Percentiles rank a stretch among this genome's conserved stretches.
phyloP scores from a whole-genome alignment of 2,113 vertebrate species.

The Petrocephalus zakoni region DNA sequence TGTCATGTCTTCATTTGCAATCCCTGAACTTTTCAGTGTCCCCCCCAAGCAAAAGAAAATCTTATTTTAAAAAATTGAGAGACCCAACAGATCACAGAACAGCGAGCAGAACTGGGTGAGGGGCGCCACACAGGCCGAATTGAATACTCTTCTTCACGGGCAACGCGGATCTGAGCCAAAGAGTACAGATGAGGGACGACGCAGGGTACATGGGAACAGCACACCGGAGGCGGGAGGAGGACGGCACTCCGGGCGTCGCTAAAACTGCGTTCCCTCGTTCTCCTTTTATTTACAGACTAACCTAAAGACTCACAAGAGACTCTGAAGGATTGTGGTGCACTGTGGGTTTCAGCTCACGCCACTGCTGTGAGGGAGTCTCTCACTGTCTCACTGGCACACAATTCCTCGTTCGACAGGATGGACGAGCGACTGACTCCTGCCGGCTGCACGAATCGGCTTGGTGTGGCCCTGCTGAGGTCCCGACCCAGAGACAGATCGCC shows the following conservation, averaged over 20 bases:
- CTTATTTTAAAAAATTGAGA: neutral
- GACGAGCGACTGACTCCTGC: neutral
- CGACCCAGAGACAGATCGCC: neutral
- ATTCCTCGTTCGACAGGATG: neutral
- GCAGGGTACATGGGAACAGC: slow-evolving; percentile 25
- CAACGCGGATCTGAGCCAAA: slow-evolving; percentile 46
- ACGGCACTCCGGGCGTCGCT: slow-evolving; percentile 7
- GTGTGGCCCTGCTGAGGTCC: neutral
- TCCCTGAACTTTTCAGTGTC: neutral
- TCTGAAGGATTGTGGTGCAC: neutral
- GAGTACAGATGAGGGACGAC: slow-evolving; percentile 30
- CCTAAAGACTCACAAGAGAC: neutral
- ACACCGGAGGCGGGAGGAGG: slow-evolving; percentile 19
- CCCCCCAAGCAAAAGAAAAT: neutral
- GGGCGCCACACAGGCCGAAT: neutral
- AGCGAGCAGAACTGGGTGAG: neutral
- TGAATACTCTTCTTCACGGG: slow-evolving; percentile 44
- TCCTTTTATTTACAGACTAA: slow-evolving; percentile 18
- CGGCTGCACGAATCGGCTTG: too few relatives aligned
- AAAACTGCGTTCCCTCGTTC: neutral
- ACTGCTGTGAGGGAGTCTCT: neutral
- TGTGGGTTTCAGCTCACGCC: neutral
- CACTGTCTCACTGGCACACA: neutral
- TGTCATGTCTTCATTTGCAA: neutral
- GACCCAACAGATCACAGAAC: neutral